Percentiles rank a stretch among this genome's conserved stretches.
These are phyloP conservation scores for Dinoponera quadriceps DNA, from an alignment of 1,140 invertebrate genomes.

Conservation along the genomic window DNA sequence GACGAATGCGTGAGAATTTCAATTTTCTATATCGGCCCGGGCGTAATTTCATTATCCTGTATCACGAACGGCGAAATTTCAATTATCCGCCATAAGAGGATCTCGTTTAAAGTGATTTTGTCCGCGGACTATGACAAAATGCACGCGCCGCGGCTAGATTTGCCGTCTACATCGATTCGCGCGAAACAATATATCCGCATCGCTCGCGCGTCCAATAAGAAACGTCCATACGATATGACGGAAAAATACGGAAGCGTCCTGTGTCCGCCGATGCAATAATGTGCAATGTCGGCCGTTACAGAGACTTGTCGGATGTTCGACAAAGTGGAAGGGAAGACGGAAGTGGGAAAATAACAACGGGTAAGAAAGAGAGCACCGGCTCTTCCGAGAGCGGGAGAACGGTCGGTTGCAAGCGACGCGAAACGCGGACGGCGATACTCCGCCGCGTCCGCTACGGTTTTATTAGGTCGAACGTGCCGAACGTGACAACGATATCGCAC, in stretches of 20 bases:
- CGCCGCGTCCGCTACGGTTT: slow-evolving; percentile 23
- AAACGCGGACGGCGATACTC: background rate
- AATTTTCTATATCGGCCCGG: slow-evolving; percentile 53
- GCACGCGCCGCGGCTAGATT: slow-evolving; percentile 23
- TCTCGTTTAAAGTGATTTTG: slow-evolving; percentile 57
- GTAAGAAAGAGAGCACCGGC: background rate
- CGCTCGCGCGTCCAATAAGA: slow-evolving; percentile 22
- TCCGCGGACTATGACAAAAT: slow-evolving; percentile 53
- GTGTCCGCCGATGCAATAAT: slow-evolving; percentile 44
- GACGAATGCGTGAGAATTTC: slow-evolving; percentile 61
- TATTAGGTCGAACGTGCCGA: slow-evolving; percentile 37
- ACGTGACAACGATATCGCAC: slow-evolving; percentile 25
- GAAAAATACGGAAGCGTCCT: slow-evolving; percentile 27
- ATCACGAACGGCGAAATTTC: slow-evolving; percentile 59
- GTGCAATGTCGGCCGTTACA: slow-evolving; percentile 40
- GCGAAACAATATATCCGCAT: slow-evolving; percentile 43
- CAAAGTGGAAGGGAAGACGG: slow-evolving; percentile 31
- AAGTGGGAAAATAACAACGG: slow-evolving; percentile 24
- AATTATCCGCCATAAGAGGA: slow-evolving; percentile 54
- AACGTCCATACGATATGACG: slow-evolving; percentile 26
- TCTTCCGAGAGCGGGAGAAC: background rate
- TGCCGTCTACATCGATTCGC: slow-evolving; percentile 30
- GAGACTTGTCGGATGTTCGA: slow-evolving; percentile 36
- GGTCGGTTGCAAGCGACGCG: background rate
- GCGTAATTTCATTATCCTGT: slow-evolving; percentile 58